Base-by-base conservation (phyloP, 2,797 vertebrate species). In the Gila robusta region DNA sequence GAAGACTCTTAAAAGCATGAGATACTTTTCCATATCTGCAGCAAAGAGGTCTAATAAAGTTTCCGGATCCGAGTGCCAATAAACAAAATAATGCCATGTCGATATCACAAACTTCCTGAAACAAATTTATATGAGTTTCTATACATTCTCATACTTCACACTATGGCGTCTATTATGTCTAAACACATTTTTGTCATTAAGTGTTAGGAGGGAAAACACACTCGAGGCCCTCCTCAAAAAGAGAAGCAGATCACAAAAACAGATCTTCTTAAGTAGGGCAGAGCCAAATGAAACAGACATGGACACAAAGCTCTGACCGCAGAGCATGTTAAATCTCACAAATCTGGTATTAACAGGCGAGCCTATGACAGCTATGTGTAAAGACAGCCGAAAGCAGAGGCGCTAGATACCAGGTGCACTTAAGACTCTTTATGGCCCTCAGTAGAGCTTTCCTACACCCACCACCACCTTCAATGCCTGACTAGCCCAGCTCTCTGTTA, bases 401-500 rank as follows among this genome's bases (percentile, higher is more conserved):
- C 79, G 41, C 85, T 56, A 44, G 70, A 69, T 70, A 72, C 12
- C 87, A 85, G 81, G 74, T 54, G 19, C 74, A 54, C 79, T 73
- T 86, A 87, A 79, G 71, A 80, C 86, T 84, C 72, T 87, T 79
- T 87, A 83, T 76, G 80, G 85, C 71, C 88, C 85, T 88, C 87
- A 79, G 70, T 76, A 84, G 80, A 84, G 85, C 74, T 86, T 87
- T 83, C 87, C 81, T 86, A 85, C 87, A 79, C 87, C 86, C 89
- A 87, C 87, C 84, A 84, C 86, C 83, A 84, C 70, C 85, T 82
- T 78, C 56, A 74, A 80, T 52, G 71, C 79, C 81, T 83, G 41
- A 79, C 85, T 87, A 77, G 81, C 84, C 87, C 79, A 81, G 92
- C 91, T 92, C 93, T 91, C 93, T 90, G 93, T 94, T 92, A 95